Conservation (phyloP, 1,140 invertebrate genomes). For the Chymomyza costata region DNA sequence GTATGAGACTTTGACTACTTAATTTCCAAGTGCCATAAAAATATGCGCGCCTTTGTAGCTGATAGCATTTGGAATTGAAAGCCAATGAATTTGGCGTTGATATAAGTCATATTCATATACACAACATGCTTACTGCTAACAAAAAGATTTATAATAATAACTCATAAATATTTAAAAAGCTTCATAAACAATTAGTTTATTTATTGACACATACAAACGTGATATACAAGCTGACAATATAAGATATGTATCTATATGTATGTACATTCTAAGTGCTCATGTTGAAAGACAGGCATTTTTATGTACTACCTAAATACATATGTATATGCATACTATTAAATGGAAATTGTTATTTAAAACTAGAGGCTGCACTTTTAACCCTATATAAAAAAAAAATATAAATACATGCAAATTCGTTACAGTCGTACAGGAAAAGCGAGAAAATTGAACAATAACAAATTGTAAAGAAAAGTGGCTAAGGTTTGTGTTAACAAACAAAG, state of each 20-base stretch:
- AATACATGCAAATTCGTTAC: slow-evolving; percentile 69
- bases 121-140: no score
- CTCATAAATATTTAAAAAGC: slow-evolving; percentile 51
- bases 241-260: not conserved
- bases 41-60: slow-evolving; percentile 11
- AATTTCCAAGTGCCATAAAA: slow-evolving; percentile 53
- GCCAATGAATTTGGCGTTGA: slow-evolving; percentile 20
- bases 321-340: slow-evolving; percentile 29
- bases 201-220: slow-evolving; percentile 28
- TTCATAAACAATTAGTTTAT: slow-evolving; percentile 44
- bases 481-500: slow-evolving; percentile 50
- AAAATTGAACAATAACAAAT: slow-evolving; percentile 36
- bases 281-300: no score
- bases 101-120: no score
- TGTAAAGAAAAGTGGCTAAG: slow-evolving; percentile 50
- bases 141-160: slow-evolving; percentile 35
- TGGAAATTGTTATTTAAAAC: no score
- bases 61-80: not conserved
- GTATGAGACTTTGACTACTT: slow-evolving; percentile 34
- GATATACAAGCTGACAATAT: not conserved
- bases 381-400: no score
- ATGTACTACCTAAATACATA: slow-evolving; percentile 2
- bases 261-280: no score
- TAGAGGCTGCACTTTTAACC: no score
- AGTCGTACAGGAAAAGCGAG: slow-evolving; percentile 18